Conservation (phyloP, 2,113 vertebrate genomes). For the Cyprinodon variegatus region DNA sequence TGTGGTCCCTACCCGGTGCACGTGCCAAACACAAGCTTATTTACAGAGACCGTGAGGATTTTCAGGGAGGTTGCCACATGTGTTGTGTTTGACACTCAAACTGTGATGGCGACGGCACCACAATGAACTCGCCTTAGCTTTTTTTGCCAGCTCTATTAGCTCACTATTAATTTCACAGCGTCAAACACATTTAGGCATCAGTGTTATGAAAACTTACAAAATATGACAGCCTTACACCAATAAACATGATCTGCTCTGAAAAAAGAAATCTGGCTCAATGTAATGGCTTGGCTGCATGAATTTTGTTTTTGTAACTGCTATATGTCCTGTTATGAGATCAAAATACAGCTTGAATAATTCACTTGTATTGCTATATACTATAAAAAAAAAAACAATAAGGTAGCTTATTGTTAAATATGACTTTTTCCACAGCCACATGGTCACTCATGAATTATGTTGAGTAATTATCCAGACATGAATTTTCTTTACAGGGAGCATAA, state of each 20-base stretch:
- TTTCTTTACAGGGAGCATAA: conserved; percentile 27
- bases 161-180: conserved; percentile 23
- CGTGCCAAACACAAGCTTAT: conserved; percentile 3
- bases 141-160: conserved; percentile 8
- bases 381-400: conserved; percentile 37
- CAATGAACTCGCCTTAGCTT: conserved; percentile 4
- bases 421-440: background rate
- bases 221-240: background rate
- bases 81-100: conserved; percentile 27
- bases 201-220: conserved; percentile 4
- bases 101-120: conserved; percentile 15
- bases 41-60: conserved; percentile 25
- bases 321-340: conserved; percentile 31
- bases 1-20: background rate
- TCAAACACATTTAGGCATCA: background rate
- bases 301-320: conserved; percentile 45
- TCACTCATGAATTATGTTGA: conserved; percentile 4
- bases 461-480: conserved; percentile 17
- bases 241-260: conserved; percentile 4
- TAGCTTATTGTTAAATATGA: conserved; percentile 8
- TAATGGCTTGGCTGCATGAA: conserved; percentile 15
- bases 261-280: conserved; percentile 3
- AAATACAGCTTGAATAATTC: conserved; percentile 48
- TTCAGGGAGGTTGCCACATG: conserved; percentile 32
- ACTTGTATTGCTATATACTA: conserved; percentile 50